Evolutionary conservation across 2,888 invertebrate species (phyloP).

Genomic region (Drosophila multiciliata): DNA sequence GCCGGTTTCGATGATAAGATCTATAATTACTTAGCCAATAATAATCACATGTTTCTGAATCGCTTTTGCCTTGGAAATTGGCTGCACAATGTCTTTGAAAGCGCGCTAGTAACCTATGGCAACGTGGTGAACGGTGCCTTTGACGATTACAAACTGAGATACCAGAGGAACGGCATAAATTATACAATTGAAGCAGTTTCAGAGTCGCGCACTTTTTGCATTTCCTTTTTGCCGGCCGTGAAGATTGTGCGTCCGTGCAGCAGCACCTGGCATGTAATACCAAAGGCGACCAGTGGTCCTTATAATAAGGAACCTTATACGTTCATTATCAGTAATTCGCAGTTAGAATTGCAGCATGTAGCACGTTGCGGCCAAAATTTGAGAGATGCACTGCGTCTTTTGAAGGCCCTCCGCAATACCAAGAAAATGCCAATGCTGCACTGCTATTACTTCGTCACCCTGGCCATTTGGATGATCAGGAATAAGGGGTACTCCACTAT

Average conservation of each 20-base stretch:
- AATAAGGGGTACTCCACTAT: neutral
- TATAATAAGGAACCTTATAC: slow-evolving; percentile 21
- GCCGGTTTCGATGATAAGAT: slow-evolving; percentile 17
- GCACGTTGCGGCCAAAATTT: slow-evolving; percentile 26
- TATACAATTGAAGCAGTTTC: slow-evolving; percentile 62
- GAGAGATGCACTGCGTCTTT: slow-evolving; percentile 36
- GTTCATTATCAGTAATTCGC: slow-evolving; percentile 42
- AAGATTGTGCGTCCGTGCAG: slow-evolving; percentile 30
- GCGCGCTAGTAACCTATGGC: slow-evolving; percentile 10
- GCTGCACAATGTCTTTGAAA: slow-evolving; percentile 36
- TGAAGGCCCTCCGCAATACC: slow-evolving; percentile 41
- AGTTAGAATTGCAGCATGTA: slow-evolving; percentile 39
- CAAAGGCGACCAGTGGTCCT: slow-evolving; percentile 44
- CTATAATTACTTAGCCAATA: slow-evolving; percentile 9
- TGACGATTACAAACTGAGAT: slow-evolving; percentile 41
- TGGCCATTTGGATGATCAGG: slow-evolving; percentile 29
- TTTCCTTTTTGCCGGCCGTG: slow-evolving; percentile 74
- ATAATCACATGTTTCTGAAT: slow-evolving; percentile 16
- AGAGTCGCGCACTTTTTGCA: slow-evolving; percentile 28
- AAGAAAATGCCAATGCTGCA: slow-evolving; percentile 32
- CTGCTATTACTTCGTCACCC: slow-evolving; percentile 37
- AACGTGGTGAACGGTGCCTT: neutral
- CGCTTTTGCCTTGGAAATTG: slow-evolving; percentile 20
- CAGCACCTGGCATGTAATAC: slow-evolving; percentile 58
- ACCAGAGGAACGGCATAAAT: slow-evolving; percentile 43